A percentile compares a stretch with the other conserved stretches of the same genome.
phyloP scores from a whole-genome alignment of 2,888 invertebrate genomes.

The Cataglyphis livida region DNA sequence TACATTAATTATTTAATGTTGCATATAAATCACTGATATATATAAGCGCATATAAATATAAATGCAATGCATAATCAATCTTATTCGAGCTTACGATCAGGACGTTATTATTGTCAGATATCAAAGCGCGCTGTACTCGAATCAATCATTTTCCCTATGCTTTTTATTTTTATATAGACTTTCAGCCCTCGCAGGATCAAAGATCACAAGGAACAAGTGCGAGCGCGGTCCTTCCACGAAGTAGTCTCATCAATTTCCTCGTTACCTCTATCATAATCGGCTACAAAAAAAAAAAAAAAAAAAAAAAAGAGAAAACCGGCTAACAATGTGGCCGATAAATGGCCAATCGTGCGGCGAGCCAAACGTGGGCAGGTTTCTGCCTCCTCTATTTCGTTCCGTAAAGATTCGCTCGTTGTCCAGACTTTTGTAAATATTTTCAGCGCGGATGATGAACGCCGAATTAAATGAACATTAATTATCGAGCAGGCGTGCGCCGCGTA shows the following conservation, averaged over 20 bases:
- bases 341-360: conserved; percentile 73
- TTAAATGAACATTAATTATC: conserved; percentile 85
- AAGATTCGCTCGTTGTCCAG: conserved; percentile 68
- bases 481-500: conserved; percentile 81
- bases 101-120: conserved; percentile 19
- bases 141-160: conserved; percentile 41
- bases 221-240: conserved; percentile 50
- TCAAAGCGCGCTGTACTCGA: conserved; percentile 21
- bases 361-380: conserved; percentile 69
- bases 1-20: background rate
- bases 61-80: conserved; percentile 4
- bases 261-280: conserved; percentile 54
- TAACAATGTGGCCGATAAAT: conserved; percentile 64
- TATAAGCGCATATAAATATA: background rate
- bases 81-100: background rate
- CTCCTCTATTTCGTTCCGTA: conserved; percentile 65
- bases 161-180: conserved; percentile 12
- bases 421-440: conserved; percentile 82
- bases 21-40: background rate
- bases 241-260: conserved; percentile 52
- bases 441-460: conserved; percentile 83
- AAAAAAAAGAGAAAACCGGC: conserved; percentile 9
- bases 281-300: background rate
- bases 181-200: conserved; percentile 37
- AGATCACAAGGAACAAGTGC: conserved; percentile 48